phyloP scores from a whole-genome alignment of 2,113 vertebrate genomes.

The Hydrolagus affinis region DNA sequence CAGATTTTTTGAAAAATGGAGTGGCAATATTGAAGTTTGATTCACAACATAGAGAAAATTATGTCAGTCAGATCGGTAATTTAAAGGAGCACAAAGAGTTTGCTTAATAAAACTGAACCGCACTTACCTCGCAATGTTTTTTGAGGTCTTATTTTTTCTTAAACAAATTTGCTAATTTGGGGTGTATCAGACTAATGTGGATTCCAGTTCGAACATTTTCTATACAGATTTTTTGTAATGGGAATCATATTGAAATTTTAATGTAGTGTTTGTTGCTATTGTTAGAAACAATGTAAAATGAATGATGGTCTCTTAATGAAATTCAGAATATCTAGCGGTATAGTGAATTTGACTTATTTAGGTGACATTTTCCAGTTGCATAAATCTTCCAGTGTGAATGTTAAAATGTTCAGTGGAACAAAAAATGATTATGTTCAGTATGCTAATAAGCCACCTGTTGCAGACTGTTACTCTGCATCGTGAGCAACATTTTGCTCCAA shows the following conservation, averaged over 20 bases:
- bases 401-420: background rate
- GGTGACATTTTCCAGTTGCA: background rate
- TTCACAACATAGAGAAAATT: background rate
- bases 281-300: no score
- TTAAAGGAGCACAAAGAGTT: conserved; percentile 11
- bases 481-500: no score
- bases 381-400: background rate
- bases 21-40: conserved; percentile 2
- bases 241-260: background rate
- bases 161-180: background rate
- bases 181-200: background rate
- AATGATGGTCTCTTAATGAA: background rate
- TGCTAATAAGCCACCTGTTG: no score
- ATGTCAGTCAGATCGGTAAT: conserved; percentile 16
- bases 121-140: conserved; percentile 3
- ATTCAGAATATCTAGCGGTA: background rate
- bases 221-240: background rate
- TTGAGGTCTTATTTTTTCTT: background rate
- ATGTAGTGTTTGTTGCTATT: background rate
- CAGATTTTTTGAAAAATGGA: conserved; percentile 39
- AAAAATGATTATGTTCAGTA: background rate
- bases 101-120: background rate
- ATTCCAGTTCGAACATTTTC: background rate
- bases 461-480: no score
- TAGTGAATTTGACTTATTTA: background rate